Base-by-base conservation (phyloP, 1,140 invertebrate species). In the Stenopsyche tienmushanensis region DNA sequence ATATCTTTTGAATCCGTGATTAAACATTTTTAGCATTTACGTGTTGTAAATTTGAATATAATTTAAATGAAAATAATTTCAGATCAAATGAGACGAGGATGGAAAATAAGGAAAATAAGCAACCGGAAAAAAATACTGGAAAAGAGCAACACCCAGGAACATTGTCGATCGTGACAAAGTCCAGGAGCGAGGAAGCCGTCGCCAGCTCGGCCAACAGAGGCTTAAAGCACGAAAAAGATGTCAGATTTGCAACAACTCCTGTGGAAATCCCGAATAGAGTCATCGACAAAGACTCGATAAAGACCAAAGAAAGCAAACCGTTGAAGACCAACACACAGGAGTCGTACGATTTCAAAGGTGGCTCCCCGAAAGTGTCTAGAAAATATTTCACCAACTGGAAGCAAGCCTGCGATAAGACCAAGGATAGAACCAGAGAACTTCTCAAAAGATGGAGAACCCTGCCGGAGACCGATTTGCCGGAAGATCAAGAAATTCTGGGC, bases 341-440 rank as follows among this genome's bases (percentile, higher is more conserved):
- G 5, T 47, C 53, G 49, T 26, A 18, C 18, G 52, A 54, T 18
- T 29, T 23, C 9, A 50, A 52, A 49, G 9, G 62, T 1, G 72
- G 75, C 50, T 82, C 83, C 17, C 78, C 83, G 18, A 86, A 85
- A 72, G 83, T 86, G 45, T 85, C 85, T 8, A 76, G 83, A 15
- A 88, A 87, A 72, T 85, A 87, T 70, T 85, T 88, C 69, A 78
- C 83, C 0, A 88, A 87, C 57, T 88, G 87, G 87, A 80, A 81
- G 65, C 84, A 86, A 70, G 87, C 87, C 59, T 89, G 87, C 74
- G 86, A 88, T 72, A 83, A 84, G 69, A 89, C 87, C 0, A 84
- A 84, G 70, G 87, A 88, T 68, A 82, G 84, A 66, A 88, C 86
- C 0, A 86, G 85, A 71, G 86, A 88, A 70, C 72, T 89, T 25